Base-by-base conservation (phyloP, 2,888 invertebrate genomes). In the Dinocampus coccinellae region DNA sequence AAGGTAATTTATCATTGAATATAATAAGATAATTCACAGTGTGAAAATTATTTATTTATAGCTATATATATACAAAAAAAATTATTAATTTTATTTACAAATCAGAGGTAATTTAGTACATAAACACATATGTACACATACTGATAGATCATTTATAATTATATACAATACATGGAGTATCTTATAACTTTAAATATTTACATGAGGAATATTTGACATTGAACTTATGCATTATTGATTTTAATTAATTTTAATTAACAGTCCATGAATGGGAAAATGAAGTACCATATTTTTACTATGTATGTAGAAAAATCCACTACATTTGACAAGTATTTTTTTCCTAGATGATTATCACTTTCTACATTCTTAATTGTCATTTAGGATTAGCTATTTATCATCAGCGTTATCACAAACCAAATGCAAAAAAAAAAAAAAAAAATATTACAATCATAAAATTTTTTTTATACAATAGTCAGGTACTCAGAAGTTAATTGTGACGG, bases 401-500 rank as follows among this genome's bases (percentile, higher is more conserved):
- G n/a, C n/a, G n/a, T n/a, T n/a, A n/a, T n/a, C n/a, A n/a, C n/a
- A n/a, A n/a, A n/a, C n/a, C n/a, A n/a, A n/a, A n/a, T n/a, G n/a
- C n/a, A n/a, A n/a, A n/a, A n/a, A 13, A 33, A 26, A 11, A 11
- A 58, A 2, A 33, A 58, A 24, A 26, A 16, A n/a, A 53, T 16
- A 24, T 13, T 1, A 1, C 7, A 24, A n/a, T 29, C 4, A 53
- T 22, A 11, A 66, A 55, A 11, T 24, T 16, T n/a, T 7, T 6
- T 70, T 78, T 85, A 88, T 73, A 86, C 82, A 80, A 88, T 88
- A 63, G 87, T 87, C 76, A 89, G 80, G 79, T 88, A 89, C 78
- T 88, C 87, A 10, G 88, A 84, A 16, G 83, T 80, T 52, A 87
- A 80, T 73, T 88, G 87, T 69, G 88, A 81, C 3, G 88, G 88